Base-by-base conservation (phyloP, 2,797 vertebrate species). In the Coendou prehensilis region DNA sequence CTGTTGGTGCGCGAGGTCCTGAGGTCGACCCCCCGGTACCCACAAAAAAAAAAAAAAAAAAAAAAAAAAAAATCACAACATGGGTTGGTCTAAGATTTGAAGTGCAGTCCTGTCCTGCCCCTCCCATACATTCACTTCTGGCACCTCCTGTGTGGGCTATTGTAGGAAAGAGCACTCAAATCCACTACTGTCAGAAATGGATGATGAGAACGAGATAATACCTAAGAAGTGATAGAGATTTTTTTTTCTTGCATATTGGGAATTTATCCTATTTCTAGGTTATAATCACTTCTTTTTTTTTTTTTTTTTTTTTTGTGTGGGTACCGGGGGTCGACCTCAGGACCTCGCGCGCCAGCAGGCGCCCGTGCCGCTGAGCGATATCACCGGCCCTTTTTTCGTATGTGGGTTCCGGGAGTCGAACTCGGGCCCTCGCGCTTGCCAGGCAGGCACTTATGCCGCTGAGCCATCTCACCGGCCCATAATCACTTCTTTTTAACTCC, bases 161-260 rank as follows among this genome's bases (percentile, higher is more conserved):
- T 45, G 22, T 11, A 9, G 30, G 56, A 82, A 63, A 37, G 2
- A 37, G 9, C 45, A 9, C 15, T 10, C 50, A 6, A 26, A n/a
- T 20, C 30, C 9, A 2, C 14, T 1, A 13, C 2, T 11, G 47
- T 7, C 26, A 0, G 20, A 30, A 41, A 22, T 4, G 14, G 23
- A 17, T 0, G 30, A 18, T 2, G 56, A 30, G 37, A 37, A 63
- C 41, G 59, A 54, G 23, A 17, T 0, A 13, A 59, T 3, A 6
- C 0, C 41, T 18, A 15, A 30, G 9, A 26, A 17, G 8, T 9
- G 50, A 41, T 0, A 78, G 9, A 2, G 4, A 4, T 2, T 20
- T 20, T 15, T 9, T 54, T 69, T 56, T 41, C 79, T 79, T 6
- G 15, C 41, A 3, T 0, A 37, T 23, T 11, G 22, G 15, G 7